Conservation (phyloP, 2,113 vertebrate species). For the Piaya cayana region DNA sequence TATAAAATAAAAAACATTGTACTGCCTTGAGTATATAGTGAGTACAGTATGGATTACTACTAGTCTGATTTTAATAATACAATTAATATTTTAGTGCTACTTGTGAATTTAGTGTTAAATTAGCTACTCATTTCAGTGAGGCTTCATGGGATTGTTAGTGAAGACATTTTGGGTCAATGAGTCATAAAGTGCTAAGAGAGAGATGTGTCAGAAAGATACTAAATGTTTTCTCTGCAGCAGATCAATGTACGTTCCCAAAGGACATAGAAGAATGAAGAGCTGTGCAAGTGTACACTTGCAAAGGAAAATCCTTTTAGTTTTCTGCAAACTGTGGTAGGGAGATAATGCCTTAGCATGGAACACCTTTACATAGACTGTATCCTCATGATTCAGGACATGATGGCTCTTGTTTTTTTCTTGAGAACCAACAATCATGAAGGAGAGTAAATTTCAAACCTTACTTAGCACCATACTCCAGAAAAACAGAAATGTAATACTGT, state of each 20-base stretch:
- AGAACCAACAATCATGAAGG: background rate
- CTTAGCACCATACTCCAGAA: background rate
- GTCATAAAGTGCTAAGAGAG: background rate
- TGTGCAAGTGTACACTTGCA: background rate
- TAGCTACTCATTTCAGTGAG: background rate
- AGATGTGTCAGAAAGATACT: background rate
- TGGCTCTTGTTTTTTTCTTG: background rate
- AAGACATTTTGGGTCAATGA: background rate
- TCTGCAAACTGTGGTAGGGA: background rate
- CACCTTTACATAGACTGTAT: background rate
- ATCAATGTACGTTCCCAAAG: background rate
- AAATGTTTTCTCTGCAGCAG: background rate
- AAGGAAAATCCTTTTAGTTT: background rate
- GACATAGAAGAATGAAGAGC: background rate
- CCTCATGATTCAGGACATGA: background rate
- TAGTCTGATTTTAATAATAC: background rate
- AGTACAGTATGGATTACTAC: background rate
- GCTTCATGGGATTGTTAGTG: background rate
- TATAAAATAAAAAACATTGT: background rate
- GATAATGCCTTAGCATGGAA: background rate
- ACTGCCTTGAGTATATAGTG: background rate
- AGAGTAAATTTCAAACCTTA: background rate
- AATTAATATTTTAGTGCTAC: background rate
- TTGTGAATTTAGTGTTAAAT: background rate
- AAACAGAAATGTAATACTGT: background rate